These are phyloP conservation scores for Pangasianodon hypophthalmus DNA, from an alignment of 2,113 vertebrate genomes.

Conservation along the genomic window DNA sequence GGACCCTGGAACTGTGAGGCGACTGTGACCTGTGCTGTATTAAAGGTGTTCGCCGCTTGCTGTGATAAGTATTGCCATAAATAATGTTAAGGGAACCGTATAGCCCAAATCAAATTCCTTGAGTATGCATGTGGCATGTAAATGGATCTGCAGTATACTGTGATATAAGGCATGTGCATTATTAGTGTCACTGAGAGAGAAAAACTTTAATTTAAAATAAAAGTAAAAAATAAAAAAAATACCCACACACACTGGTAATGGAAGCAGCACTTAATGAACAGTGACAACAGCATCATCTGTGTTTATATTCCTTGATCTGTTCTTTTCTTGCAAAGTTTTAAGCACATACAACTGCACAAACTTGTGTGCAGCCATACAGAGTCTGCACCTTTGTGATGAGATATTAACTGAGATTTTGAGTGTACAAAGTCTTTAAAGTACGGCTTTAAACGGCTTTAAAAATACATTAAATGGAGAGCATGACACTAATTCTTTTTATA, in stretches of 20 bases:
- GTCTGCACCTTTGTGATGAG: neutral
- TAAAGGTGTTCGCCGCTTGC: neutral
- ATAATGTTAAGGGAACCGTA: neutral
- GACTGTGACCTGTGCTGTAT: neutral
- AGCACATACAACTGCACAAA: neutral
- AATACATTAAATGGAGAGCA: neutral
- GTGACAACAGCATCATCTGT: neutral
- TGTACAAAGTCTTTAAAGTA: too few relatives aligned
- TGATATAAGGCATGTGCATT: neutral
- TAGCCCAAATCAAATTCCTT: neutral
- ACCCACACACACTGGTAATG: neutral
- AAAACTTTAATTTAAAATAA: too few relatives aligned
- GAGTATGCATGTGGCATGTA: neutral
- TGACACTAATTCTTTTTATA: neutral
- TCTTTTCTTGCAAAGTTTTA: neutral
- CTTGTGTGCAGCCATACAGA: neutral
- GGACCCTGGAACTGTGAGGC: neutral
- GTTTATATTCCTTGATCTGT: neutral
- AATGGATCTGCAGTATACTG: neutral
- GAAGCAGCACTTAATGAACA: neutral
- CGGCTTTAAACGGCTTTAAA: too few relatives aligned
- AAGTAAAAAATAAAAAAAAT: too few relatives aligned
- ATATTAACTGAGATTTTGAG: neutral
- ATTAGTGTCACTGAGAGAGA: neutral
- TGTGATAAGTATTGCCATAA: neutral